A percentile compares a stretch with the other conserved stretches of the same genome.
These are phyloP conservation scores for Imbricaverruca yamaguchii DNA, from an alignment of 2,888 invertebrate genomes.

Conservation along the genomic window DNA sequence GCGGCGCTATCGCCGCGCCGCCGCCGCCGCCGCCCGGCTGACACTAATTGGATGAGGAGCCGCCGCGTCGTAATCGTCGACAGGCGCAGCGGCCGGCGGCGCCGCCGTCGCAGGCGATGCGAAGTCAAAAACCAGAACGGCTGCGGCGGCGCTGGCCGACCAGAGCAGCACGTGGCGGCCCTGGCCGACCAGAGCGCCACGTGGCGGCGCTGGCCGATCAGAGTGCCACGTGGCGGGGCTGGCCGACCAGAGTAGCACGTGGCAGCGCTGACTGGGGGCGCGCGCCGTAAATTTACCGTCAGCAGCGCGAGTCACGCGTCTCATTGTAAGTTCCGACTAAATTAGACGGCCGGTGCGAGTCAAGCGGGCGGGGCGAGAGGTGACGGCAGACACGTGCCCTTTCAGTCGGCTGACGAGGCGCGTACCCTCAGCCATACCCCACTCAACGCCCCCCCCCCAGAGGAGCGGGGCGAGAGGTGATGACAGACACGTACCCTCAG, in stretches of 20 bases:
- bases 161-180: too few species aligned
- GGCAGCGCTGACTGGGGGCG: neutral
- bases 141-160: neutral
- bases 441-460: neutral
- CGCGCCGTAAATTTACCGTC: slow-evolving; percentile 5
- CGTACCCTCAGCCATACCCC: too few species aligned
- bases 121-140: neutral
- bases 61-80: neutral
- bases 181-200: too few species aligned
- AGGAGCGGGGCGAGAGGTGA: neutral
- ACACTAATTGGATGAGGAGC: slow-evolving; percentile 4
- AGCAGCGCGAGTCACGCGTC: neutral
- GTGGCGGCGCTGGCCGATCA: too few species aligned
- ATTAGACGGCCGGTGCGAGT: neutral
- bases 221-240: too few species aligned
- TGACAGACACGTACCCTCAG: neutral
- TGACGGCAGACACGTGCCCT: neutral
- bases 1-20: neutral
- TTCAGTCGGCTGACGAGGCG: too few species aligned
- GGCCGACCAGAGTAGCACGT: neutral
- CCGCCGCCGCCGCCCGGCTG: neutral
- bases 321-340: neutral
- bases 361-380: neutral
- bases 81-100: neutral
- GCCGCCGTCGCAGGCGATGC: neutral